phyloP scores from a whole-genome alignment of 2,797 vertebrate genomes.

The Sternotherus odoratus region DNA sequence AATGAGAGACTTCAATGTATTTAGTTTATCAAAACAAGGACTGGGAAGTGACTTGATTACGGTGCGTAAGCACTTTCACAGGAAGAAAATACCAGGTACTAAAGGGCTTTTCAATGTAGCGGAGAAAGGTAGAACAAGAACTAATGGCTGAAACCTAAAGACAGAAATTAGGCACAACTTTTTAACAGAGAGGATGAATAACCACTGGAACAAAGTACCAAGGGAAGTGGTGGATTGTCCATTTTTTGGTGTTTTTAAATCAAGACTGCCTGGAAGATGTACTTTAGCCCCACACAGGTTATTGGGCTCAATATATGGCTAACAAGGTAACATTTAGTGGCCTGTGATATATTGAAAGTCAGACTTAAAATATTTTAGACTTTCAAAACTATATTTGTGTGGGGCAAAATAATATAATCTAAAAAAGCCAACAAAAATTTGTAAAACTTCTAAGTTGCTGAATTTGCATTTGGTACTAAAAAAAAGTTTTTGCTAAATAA shows the following conservation, averaged over 20 bases:
- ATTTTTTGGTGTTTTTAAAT: not conserved
- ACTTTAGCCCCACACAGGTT: not conserved
- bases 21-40: not conserved
- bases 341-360: too few relatives aligned
- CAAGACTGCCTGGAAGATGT: not conserved
- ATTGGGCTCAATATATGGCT: not conserved
- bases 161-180: not conserved
- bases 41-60: not conserved
- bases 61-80: not conserved
- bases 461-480: not conserved
- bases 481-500: not conserved
- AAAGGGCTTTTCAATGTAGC: not conserved
- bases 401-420: not conserved
- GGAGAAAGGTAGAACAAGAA: not conserved
- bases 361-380: not conserved
- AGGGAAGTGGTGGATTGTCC: not conserved
- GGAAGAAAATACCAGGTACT: not conserved
- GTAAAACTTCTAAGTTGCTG: not conserved
- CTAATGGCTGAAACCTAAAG: not conserved
- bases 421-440: not conserved
- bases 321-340: not conserved
- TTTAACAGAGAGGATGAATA: not conserved
- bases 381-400: not conserved
- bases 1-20: not conserved
- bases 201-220: not conserved